A percentile compares a stretch with the other conserved stretches of the same genome.
These are phyloP conservation scores for Zygaena filipendulae DNA, from an alignment of 2,888 invertebrate genomes.

Conservation along the genomic window DNA sequence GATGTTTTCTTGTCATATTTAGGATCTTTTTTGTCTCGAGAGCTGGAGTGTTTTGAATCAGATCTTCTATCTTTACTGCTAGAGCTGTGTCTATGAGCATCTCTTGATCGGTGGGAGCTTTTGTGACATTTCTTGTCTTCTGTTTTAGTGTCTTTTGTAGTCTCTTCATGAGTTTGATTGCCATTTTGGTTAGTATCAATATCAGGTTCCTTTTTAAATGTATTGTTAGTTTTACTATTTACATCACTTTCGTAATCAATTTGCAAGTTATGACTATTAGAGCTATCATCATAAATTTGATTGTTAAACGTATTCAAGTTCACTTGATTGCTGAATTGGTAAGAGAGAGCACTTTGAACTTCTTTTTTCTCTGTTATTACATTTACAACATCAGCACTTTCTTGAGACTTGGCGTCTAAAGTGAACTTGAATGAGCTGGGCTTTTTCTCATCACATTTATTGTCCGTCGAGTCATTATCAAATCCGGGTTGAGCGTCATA, in stretches of 20 bases:
- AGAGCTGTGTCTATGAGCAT: conserved; percentile 41
- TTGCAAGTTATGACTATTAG: conserved; percentile 51
- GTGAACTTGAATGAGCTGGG: conserved; percentile 49
- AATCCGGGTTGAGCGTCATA: conserved; percentile 60
- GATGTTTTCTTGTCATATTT: conserved; percentile 43
- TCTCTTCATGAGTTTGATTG: conserved; percentile 40
- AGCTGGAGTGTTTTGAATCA: conserved; percentile 46
- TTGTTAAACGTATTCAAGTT: conserved; percentile 49
- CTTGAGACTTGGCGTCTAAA: conserved; percentile 43
- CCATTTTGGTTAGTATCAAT: conserved; percentile 37
- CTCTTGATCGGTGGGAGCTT: conserved; percentile 49
- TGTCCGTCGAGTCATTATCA: conserved; percentile 37
- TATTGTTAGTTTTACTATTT: conserved; percentile 47
- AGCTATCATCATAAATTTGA: conserved; percentile 53
- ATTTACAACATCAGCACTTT: conserved; percentile 30
- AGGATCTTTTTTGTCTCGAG: conserved; percentile 34
- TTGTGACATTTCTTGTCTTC: conserved; percentile 46
- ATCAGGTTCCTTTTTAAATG: conserved; percentile 1
- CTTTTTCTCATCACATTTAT: conserved; percentile 32
- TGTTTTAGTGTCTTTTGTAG: conserved; percentile 38
- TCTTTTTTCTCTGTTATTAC: conserved; percentile 39
- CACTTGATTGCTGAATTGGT: conserved; percentile 48
- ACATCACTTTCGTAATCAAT: conserved; percentile 61
- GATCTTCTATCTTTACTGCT: conserved; percentile 49
- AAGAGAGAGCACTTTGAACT: conserved; percentile 33